These are phyloP conservation scores for Alouatta palliata DNA, from an alignment of 2,113 vertebrate species.

Conservation along the genomic window DNA sequence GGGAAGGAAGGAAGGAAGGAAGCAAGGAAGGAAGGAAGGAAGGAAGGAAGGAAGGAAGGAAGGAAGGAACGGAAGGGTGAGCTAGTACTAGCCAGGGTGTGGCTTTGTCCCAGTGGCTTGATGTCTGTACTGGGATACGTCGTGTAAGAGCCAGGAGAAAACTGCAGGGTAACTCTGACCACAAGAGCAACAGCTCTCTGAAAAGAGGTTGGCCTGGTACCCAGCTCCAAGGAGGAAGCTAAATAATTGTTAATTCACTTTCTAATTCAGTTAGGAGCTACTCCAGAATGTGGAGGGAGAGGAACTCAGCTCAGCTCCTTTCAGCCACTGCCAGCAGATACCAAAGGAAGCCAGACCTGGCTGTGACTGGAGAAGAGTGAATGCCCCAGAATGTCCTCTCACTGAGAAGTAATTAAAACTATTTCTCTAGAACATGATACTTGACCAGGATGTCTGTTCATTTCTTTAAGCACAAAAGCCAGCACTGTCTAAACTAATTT, in stretches of 20 bases:
- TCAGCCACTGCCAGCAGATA: not conserved
- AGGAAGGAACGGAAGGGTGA: not conserved
- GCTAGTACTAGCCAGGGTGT: not conserved
- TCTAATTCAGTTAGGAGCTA: not conserved
- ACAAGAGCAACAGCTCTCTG: not conserved
- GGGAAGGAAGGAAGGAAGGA: no score
- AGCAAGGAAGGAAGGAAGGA: no score
- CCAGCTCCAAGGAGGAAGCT: not conserved
- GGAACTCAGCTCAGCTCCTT: not conserved
- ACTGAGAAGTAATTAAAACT: not conserved
- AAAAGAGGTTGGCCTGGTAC: not conserved
- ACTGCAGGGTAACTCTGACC: not conserved
- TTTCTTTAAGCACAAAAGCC: constrained; percentile 30
- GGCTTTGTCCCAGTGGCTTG: not conserved
- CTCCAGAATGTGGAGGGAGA: not conserved
- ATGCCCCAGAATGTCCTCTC: not conserved
- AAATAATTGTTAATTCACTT: not conserved
- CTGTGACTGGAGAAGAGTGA: not conserved
- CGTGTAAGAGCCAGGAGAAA: not conserved
- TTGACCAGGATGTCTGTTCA: not conserved
- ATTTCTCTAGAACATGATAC: not conserved
- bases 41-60: no score
- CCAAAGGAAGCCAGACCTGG: not conserved
- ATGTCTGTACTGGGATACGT: not conserved
- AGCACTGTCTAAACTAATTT: constrained; percentile 23